phyloP scores from a whole-genome alignment of 1,140 invertebrate species.

The Anagrus nilaparvatae region DNA sequence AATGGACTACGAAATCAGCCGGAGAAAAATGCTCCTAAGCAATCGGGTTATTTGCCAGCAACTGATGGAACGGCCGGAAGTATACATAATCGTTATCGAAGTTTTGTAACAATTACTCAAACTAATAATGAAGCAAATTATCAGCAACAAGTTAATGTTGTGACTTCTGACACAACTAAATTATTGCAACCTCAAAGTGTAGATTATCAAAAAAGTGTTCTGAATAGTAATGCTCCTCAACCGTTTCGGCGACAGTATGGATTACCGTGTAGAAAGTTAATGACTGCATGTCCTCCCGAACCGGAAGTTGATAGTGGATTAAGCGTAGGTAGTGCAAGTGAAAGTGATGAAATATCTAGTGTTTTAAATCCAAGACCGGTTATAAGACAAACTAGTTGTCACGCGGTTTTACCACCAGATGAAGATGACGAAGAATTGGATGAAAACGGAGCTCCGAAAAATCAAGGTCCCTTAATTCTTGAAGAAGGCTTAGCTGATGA shows the following conservation, averaged over 20 bases:
- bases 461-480: conserved; percentile 48
- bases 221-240: too few species aligned
- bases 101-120: conserved; percentile 78
- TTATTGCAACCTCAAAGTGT: conserved; percentile 44
- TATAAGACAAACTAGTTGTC: too few species aligned
- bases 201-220: too few species aligned
- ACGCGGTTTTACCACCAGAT: conserved; percentile 1
- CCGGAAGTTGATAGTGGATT: conserved; percentile 33
- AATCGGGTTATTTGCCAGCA: too few species aligned
- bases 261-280: conserved; percentile 25
- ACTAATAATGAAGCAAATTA: conserved; percentile 48
- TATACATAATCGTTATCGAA: too few species aligned
- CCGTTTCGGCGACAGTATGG: too few species aligned
- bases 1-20: too few species aligned
- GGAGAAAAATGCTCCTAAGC: too few species aligned
- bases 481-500: conserved; percentile 77
- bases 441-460: conserved; percentile 15
- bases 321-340: conserved; percentile 37
- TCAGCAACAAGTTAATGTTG: conserved; percentile 56
- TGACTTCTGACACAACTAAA: conserved; percentile 61
- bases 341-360: conserved; percentile 35
- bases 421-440: conserved; percentile 9
- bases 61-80: too few species aligned
- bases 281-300: conserved; percentile 19
- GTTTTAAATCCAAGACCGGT: too few species aligned